phyloP scores from a whole-genome alignment of 2,113 vertebrate species.

The Gambusia affinis region DNA sequence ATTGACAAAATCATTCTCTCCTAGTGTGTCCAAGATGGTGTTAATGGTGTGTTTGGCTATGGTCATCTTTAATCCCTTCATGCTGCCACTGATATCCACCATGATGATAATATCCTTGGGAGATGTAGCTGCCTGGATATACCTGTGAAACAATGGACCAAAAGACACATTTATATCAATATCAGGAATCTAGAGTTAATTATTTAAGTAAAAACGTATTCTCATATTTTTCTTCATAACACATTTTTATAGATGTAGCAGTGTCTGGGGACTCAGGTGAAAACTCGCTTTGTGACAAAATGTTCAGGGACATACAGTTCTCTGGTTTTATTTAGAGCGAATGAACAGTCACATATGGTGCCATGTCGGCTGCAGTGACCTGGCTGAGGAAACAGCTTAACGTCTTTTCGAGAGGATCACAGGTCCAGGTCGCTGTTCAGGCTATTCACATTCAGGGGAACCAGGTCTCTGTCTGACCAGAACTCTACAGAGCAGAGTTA shows the following conservation, averaged over 20 bases:
- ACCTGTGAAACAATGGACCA: slow-evolving; percentile 78
- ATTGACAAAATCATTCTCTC: slow-evolving; percentile 97
- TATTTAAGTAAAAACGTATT: background rate
- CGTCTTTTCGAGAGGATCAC: slow-evolving; percentile 70
- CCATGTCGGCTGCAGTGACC: slow-evolving; percentile 61
- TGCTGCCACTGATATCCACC: slow-evolving; percentile 94
- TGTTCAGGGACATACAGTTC: slow-evolving; percentile 43
- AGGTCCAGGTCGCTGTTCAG: slow-evolving; percentile 19
- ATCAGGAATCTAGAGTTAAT: background rate
- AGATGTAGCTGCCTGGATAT: slow-evolving; percentile 96
- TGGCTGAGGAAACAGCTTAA: slow-evolving; percentile 72
- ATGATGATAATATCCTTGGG: slow-evolving; percentile 96
- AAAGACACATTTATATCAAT: background rate
- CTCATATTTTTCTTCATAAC: slow-evolving; percentile 10
- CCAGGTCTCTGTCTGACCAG: background rate
- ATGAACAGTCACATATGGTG: slow-evolving; percentile 66
- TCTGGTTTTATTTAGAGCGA: slow-evolving; percentile 48
- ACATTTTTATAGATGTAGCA: background rate
- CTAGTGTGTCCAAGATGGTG: slow-evolving; percentile 94
- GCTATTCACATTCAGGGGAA: slow-evolving; percentile 13
- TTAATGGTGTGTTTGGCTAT: slow-evolving; percentile 95
- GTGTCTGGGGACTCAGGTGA: background rate
- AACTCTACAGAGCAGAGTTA: background rate
- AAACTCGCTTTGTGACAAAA: slow-evolving; percentile 12
- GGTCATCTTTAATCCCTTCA: slow-evolving; percentile 94